Base-by-base conservation (phyloP, 2,113 vertebrate species). In the Tretioscincus oriximinensis region DNA sequence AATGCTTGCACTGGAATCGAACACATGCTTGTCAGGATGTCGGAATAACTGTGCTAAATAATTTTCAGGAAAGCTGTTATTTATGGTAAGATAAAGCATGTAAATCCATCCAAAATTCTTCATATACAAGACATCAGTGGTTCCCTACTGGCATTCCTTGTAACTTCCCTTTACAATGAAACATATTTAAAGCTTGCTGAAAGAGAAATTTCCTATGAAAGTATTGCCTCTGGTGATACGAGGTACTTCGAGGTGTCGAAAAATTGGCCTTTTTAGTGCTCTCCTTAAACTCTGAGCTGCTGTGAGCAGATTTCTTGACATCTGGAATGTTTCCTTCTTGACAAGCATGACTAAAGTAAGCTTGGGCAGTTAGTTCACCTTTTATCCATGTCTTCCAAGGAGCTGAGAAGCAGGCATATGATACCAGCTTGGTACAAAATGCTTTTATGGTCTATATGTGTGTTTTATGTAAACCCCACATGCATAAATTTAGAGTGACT, bases 51-150 rank as follows among this genome's bases (percentile, higher is more conserved):
- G 69, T 45, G 84, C 75, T 76, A 71, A 88, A 88, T 86, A 80
- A 86, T 84, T 90, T 86, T 83, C 89, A 84, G 84, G 86, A 88
- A 93, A 90, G 78, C 86, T 92, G 81, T 81, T 86, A 82, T 92
- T 88, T 91, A 87, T 76, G 90, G 73, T 80, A 84, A 88, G 86
- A 88, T 76, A 16, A 47, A 84, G 22, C 35, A 86, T 76, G 81
- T 81, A 78, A 82, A 90, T 63, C 61, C 1, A 0, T 85, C 90
- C 80, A 86, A 71, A 71, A 90, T 61, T 83, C 41, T 76, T 91
- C 81, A 78, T n/a, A 16, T 68, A 66, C 54, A 58, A 58, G 82
- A 77, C 61, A 79, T 64, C 86, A 84, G 80, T 54, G 51, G 69
- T 84, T 90, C 88, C 76, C 88, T 81, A 87, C 73, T 82, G 65